Percentiles rank a stretch among this genome's conserved stretches.
phyloP scores from a whole-genome alignment of 2,797 vertebrate species.

The Poeciliopsis paucimaculata region DNA sequence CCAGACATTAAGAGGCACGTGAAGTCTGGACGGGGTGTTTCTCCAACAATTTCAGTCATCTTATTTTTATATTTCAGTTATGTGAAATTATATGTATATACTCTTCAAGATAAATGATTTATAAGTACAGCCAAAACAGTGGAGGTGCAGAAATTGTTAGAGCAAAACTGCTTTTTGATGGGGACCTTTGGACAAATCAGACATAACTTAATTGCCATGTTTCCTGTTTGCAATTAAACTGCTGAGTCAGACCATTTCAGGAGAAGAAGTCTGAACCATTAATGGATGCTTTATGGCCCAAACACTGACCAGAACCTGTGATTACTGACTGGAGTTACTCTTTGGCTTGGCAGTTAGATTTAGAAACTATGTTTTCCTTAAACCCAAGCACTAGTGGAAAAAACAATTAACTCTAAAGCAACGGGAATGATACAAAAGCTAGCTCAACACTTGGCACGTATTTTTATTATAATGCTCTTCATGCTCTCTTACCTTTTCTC shows the following conservation, averaged over 20 bases:
- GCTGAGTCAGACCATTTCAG: conserved; percentile 13
- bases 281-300: conserved; percentile 31
- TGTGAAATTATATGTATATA: background rate
- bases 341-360: conserved; percentile 10
- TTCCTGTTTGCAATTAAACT: conserved; percentile 14
- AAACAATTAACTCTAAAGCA: conserved; percentile 16
- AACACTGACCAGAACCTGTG: conserved; percentile 26
- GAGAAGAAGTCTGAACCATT: conserved; percentile 15
- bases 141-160: background rate
- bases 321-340: conserved; percentile 27
- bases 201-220: background rate
- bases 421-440: conserved; percentile 2
- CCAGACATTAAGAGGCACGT: conserved; percentile 30
- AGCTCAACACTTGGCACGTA: background rate
- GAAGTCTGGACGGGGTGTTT: conserved; percentile 18
- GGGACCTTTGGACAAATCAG: background rate
- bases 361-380: conserved; percentile 16
- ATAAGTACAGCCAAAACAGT: background rate
- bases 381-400: conserved; percentile 10
- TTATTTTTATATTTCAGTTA: background rate
- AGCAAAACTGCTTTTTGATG: background rate
- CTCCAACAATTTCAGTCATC: background rate
- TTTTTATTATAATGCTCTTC: background rate
- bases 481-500: background rate
- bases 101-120: background rate